A percentile compares a stretch with the other conserved stretches of the same genome.
These are phyloP conservation scores for Tanypteryx hageni DNA, from an alignment of 2,888 invertebrate species.

Conservation along the genomic window DNA sequence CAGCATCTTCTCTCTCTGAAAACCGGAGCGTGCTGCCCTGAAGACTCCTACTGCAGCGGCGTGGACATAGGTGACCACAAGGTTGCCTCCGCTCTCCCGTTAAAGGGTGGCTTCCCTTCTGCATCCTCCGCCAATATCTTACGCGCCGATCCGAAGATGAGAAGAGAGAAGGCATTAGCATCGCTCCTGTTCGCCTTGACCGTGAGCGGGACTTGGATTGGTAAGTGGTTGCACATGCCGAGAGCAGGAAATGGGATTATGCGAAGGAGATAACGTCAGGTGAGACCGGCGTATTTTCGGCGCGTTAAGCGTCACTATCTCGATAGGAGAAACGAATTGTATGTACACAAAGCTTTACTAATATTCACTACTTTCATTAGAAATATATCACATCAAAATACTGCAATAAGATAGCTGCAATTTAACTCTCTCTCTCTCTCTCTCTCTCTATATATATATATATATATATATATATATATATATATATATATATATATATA, in stretches of 20 bases:
- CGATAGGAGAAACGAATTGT: too few species aligned
- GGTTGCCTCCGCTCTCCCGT: background rate
- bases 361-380: too few species aligned
- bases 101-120: background rate
- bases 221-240: background rate
- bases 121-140: background rate
- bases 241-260: background rate
- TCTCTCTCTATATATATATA: too few species aligned
- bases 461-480: too few species aligned
- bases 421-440: too few species aligned
- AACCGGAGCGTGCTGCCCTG: background rate
- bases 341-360: too few species aligned
- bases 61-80: background rate
- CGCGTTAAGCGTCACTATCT: too few species aligned
- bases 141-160: slow-evolving; percentile 11
- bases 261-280: background rate
- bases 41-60: background rate
- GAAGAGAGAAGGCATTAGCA: background rate
- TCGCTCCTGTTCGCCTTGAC: background rate
- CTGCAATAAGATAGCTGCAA: too few species aligned
- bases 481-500: too few species aligned
- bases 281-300: background rate
- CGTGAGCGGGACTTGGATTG: background rate
- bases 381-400: too few species aligned
- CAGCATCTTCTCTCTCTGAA: background rate